Conservation (phyloP, 2,888 invertebrate genomes). For the Crossocerus cetratus region DNA sequence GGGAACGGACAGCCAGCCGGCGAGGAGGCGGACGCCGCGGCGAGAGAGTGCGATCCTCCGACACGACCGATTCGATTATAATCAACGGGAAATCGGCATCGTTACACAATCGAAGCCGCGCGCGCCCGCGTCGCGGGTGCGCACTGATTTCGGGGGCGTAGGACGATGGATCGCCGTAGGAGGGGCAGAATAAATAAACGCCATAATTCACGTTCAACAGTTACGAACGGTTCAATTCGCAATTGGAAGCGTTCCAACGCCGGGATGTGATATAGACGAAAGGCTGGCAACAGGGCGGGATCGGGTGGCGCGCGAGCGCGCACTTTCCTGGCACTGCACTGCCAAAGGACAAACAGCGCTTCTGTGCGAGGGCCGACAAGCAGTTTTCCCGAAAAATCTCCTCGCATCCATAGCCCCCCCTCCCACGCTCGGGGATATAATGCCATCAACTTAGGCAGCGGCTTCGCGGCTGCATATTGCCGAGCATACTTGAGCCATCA, state of each 20-base stretch:
- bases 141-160: constrained; percentile 51
- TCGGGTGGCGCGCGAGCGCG: neutral
- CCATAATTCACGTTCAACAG: constrained; percentile 74
- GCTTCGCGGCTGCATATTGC: constrained; percentile 60
- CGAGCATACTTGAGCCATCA: constrained; percentile 34
- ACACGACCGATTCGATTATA: constrained; percentile 48
- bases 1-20: neutral
- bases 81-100: constrained; percentile 49
- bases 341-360: constrained; percentile 52
- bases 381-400: constrained; percentile 56
- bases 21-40: neutral
- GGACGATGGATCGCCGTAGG: constrained; percentile 39
- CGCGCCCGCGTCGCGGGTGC: neutral
- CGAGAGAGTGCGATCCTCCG: constrained; percentile 35
- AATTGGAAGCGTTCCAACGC: constrained; percentile 71
- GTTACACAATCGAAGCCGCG: constrained; percentile 35
- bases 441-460: too few species aligned
- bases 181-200: constrained; percentile 67
- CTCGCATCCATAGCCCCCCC: constrained; percentile 56
- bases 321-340: constrained; percentile 42
- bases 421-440: too few species aligned
- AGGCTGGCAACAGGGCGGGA: constrained; percentile 23
- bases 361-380: constrained; percentile 20
- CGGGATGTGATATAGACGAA: constrained; percentile 49
- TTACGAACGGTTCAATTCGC: constrained; percentile 72